Percentiles rank a stretch among this genome's conserved stretches.
phyloP scores from a whole-genome alignment of 2,888 invertebrate genomes.

The Trisateles emortualis region DNA sequence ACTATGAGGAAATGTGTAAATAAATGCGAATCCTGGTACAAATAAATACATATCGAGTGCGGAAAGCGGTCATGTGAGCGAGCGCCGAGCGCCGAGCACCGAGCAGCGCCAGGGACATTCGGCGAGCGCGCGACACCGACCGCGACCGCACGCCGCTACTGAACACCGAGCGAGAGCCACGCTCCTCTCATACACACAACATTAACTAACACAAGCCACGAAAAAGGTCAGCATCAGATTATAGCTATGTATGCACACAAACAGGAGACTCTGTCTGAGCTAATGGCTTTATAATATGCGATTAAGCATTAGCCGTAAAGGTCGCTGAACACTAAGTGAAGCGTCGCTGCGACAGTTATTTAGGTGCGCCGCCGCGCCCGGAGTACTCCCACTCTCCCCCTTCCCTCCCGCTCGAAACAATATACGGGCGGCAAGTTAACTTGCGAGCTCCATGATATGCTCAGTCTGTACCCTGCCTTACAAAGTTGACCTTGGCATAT shows the following conservation, averaged over 20 bases:
- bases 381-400: no score
- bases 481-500: neutral
- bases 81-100: no score
- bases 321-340: conserved; percentile 34
- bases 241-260: conserved; percentile 13
- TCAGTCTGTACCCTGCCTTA: no score
- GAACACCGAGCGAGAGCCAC: conserved; percentile 11
- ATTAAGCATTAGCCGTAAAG: conserved; percentile 22
- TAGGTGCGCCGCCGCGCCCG: neutral
- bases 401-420: neutral
- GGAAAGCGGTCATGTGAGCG: conserved; percentile 6
- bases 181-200: conserved; percentile 38
- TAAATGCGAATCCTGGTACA: conserved; percentile 13
- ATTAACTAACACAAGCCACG: conserved; percentile 55
- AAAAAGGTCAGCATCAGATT: conserved; percentile 54
- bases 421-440: no score
- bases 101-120: no score
- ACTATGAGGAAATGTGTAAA: conserved; percentile 3
- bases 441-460: no score
- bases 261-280: conserved; percentile 9
- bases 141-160: conserved; percentile 6
- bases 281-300: conserved; percentile 19
- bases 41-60: conserved; percentile 6
- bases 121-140: neutral
- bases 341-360: conserved; percentile 14